Evolutionary conservation across 2,113 vertebrate genomes (phyloP).

Genomic region (Rhinoptilus africanus): DNA sequence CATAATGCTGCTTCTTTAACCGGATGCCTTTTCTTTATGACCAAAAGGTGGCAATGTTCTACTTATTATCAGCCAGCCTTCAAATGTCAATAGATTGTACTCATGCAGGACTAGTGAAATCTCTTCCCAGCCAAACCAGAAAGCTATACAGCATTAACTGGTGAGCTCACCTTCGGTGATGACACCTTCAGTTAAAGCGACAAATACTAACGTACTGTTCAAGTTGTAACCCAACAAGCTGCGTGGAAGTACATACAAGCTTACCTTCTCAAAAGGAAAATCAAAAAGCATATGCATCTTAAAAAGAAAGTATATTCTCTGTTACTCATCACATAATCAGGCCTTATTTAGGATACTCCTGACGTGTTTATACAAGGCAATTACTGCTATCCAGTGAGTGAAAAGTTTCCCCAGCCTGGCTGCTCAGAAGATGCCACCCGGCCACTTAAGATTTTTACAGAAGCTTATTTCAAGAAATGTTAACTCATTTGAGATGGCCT

Average conservation of each 20-base stretch:
- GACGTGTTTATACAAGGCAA: accelerated
- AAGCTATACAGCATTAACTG: constrained; percentile 56
- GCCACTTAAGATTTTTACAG: background rate
- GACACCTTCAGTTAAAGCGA: constrained; percentile 35
- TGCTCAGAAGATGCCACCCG: background rate
- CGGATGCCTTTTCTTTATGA: background rate
- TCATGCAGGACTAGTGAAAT: background rate
- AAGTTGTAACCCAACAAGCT: constrained; percentile 18
- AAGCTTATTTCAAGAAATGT: background rate
- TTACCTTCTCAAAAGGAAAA: background rate
- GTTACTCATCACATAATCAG: background rate
- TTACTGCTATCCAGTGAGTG: background rate
- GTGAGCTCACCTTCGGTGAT: constrained; percentile 2
- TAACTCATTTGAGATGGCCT: background rate
- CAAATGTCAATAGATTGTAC: background rate
- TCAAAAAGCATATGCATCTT: background rate
- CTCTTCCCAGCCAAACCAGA: constrained; percentile 30
- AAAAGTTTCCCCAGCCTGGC: background rate
- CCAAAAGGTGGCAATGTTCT: constrained; percentile 79
- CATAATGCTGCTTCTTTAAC: background rate
- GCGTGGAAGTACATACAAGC: background rate
- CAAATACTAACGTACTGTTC: constrained; percentile 42
- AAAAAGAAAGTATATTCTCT: background rate
- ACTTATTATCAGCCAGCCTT: constrained; percentile 23
- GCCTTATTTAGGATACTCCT: background rate